phyloP scores from a whole-genome alignment of 53 echinoderm and acorn worm species.

The Arbacia lixula region DNA sequence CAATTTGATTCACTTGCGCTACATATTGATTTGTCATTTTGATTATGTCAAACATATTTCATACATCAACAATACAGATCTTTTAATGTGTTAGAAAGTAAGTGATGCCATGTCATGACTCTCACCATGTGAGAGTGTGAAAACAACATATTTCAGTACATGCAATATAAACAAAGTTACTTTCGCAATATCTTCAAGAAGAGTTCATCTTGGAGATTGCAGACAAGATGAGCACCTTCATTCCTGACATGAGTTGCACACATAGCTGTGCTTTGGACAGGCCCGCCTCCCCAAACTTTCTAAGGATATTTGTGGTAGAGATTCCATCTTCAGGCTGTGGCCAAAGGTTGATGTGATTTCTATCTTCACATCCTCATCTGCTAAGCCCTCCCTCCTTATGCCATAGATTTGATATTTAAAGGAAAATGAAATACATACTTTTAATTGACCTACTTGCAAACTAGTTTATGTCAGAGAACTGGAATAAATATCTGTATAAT shows the following conservation, averaged over 20 bases:
- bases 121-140: too few species aligned
- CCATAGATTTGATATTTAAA: constrained; percentile 45
- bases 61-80: too few species aligned
- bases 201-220: too few species aligned
- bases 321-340: constrained; percentile 73
- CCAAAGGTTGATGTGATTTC: constrained; percentile 76
- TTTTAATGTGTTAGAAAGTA: too few species aligned
- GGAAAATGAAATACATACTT: constrained; percentile 64
- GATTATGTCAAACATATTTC: too few species aligned
- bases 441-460: too few species aligned
- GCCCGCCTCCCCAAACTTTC: constrained; percentile 56
- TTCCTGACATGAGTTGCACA: constrained; percentile 83
- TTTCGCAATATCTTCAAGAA: too few species aligned
- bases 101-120: too few species aligned
- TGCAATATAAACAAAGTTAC: too few species aligned
- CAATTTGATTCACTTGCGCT: too few species aligned
- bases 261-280: constrained; percentile 49
- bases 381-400: constrained; percentile 57
- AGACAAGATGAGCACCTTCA: constrained; percentile 32
- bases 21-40: too few species aligned
- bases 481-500: not conserved
- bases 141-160: too few species aligned
- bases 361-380: constrained; percentile 60
- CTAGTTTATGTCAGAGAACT: not conserved
- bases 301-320: constrained; percentile 76